Base-by-base conservation (phyloP, 2,113 vertebrate species). In the Shinisaurus crocodilurus region DNA sequence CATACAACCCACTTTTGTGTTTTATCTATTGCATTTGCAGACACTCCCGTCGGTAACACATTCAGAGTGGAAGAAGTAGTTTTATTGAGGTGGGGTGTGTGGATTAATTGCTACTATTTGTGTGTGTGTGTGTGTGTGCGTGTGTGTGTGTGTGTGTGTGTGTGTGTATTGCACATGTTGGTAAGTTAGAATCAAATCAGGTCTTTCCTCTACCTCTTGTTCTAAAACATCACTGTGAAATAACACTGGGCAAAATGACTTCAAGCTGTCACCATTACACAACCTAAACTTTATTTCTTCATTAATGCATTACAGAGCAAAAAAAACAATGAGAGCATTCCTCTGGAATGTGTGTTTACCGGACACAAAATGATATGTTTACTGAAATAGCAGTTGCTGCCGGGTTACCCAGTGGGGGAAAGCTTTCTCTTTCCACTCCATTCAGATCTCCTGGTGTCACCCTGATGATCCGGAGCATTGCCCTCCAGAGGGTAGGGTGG, bases 351-450 rank as follows among this genome's bases (percentile, higher is more conserved):
- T 94, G 95, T 96, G 95, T 96, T 96, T 96, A 96, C 95, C 91
- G 95, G 96, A 96, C 95, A 95, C 96, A 95, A 96, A 96, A 95
- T 94, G 96, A 96, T 96, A 96, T 96, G 96, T 96, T 96, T 96
- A 96, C 95, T 96, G 96, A 96, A 96, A 96, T 96, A 96, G 95
- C 96, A 96, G 95, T 96, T 95, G 96, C 96, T 96, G 96, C 95
- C 83, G 95, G 94, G 96, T 96, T 96, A 96, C 96, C 96, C 96
- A 95, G 95, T 96, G 94, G 96, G 96, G 95, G 92, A 95, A 92
- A 96, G 95, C 96, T 95, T 96, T 96, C 95, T 96, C 96, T 96
- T 94, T 94, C 95, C 40, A 0, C 93, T 93, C 92, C 45, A 76
- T 82, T 92, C 89, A 13, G 57, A 79, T 93, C 92, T 87, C 89